A percentile compares a stretch with the other conserved stretches of the same genome.
These are phyloP conservation scores for Crotalus viridis DNA, from an alignment of 2,113 vertebrate species.

Conservation along the genomic window DNA sequence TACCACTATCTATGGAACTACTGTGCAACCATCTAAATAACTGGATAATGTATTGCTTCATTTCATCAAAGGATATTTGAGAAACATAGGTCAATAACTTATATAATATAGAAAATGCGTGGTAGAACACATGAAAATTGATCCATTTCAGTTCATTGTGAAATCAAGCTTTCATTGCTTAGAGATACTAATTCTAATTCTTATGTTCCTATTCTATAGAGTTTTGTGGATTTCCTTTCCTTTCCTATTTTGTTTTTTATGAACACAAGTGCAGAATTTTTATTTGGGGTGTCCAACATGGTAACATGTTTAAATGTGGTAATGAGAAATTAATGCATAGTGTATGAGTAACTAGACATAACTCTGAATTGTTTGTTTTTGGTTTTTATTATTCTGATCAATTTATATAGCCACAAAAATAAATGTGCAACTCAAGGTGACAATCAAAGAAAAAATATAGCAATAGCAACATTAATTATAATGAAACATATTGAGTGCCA, in stretches of 20 bases:
- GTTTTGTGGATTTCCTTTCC: neutral
- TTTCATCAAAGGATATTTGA: slow-evolving; percentile 9
- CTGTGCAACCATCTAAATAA: neutral
- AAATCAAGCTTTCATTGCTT: neutral
- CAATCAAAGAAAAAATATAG: neutral
- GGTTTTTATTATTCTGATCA: neutral
- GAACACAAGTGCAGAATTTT: neutral
- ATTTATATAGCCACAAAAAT: neutral
- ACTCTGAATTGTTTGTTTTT: neutral
- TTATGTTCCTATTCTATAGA: neutral
- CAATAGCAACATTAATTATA: neutral
- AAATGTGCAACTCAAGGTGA: neutral
- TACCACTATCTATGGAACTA: neutral
- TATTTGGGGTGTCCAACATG: neutral
- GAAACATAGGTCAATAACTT: neutral
- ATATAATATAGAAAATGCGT: slow-evolving; percentile 21
- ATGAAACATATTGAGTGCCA: neutral
- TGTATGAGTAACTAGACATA: neutral
- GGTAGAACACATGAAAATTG: neutral
- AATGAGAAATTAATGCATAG: neutral
- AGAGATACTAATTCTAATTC: accelerated
- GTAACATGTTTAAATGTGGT: neutral
- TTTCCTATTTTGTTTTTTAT: neutral
- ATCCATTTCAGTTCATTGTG: slow-evolving; percentile 8
- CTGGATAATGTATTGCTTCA: slow-evolving; percentile 36